These are phyloP conservation scores for Drosophila paulistorum DNA, from an alignment of 1,140 invertebrate species.

Conservation along the genomic window DNA sequence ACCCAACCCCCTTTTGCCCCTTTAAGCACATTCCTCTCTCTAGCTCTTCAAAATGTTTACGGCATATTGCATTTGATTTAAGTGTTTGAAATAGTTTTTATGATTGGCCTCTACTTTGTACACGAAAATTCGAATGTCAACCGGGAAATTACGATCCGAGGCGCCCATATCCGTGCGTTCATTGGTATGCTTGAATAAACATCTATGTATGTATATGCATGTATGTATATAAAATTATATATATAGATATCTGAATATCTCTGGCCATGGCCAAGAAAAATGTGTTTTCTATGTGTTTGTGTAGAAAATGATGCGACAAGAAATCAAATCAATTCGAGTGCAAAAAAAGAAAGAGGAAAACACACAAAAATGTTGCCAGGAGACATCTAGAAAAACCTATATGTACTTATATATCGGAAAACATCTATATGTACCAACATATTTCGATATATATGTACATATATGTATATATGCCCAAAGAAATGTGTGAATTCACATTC, in stretches of 20 bases:
- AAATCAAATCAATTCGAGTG: conserved; percentile 35
- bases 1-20: neutral
- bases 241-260: neutral
- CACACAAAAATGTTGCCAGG: conserved; percentile 5
- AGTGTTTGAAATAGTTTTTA: conserved; percentile 38
- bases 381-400: conserved; percentile 9
- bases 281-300: neutral
- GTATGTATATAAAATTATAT: neutral
- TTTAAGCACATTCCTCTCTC: neutral
- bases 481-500: conserved; percentile 9
- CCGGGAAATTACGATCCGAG: conserved; percentile 42
- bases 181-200: conserved; percentile 45
- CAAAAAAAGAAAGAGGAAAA: conserved; percentile 1
- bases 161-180: neutral
- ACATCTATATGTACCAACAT: neutral
- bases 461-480: neutral
- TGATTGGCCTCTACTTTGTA: conserved; percentile 43
- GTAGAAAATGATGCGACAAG: conserved; percentile 3
- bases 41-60: neutral
- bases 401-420: neutral
- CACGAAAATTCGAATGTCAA: conserved; percentile 54
- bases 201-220: conserved; percentile 38
- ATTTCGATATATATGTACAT: neutral
- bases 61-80: neutral
- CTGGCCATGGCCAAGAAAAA: conserved; percentile 20